A percentile compares a stretch with the other conserved stretches of the same genome.
These are phyloP conservation scores for Picus viridis DNA, from an alignment of 2,797 vertebrate species.

Conservation along the genomic window DNA sequence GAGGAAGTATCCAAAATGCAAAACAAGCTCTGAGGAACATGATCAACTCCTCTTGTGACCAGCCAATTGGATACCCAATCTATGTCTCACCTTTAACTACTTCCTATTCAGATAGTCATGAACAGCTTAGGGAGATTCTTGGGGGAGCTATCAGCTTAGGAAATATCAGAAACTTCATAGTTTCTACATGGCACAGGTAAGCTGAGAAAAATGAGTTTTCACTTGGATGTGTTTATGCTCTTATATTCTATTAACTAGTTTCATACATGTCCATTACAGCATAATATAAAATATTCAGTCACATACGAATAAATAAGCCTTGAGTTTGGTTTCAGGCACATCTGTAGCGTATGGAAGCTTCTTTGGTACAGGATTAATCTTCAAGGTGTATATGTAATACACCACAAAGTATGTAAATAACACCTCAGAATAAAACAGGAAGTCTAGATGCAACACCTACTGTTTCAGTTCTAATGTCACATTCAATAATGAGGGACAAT, in stretches of 20 bases:
- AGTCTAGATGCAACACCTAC: background rate
- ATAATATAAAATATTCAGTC: background rate
- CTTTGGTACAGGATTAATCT: background rate
- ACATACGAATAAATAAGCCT: background rate
- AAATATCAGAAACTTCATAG: slow-evolving; percentile 93
- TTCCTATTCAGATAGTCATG: slow-evolving; percentile 94
- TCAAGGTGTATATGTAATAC: background rate
- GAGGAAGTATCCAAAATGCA: slow-evolving; percentile 98
- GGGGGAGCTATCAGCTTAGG: slow-evolving; percentile 95
- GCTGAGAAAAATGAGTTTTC: background rate
- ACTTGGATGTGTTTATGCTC: background rate
- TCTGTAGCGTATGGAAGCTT: background rate
- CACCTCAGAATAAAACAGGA: background rate
- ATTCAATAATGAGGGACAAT: background rate
- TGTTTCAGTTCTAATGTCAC: background rate
- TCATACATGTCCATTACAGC: background rate
- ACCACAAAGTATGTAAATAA: background rate
- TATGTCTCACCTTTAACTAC: slow-evolving; percentile 98
- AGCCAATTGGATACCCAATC: slow-evolving; percentile 98
- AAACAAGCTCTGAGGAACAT: slow-evolving; percentile 98
- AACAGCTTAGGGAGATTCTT: slow-evolving; percentile 91
- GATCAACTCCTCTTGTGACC: slow-evolving; percentile 99
- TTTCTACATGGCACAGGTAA: slow-evolving; percentile 97
- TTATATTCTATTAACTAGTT: background rate
- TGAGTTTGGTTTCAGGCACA: background rate